A percentile compares a stretch with the other conserved stretches of the same genome.
phyloP scores from a whole-genome alignment of 23 tunicate genomes.

The Halocynthia roretzi region DNA sequence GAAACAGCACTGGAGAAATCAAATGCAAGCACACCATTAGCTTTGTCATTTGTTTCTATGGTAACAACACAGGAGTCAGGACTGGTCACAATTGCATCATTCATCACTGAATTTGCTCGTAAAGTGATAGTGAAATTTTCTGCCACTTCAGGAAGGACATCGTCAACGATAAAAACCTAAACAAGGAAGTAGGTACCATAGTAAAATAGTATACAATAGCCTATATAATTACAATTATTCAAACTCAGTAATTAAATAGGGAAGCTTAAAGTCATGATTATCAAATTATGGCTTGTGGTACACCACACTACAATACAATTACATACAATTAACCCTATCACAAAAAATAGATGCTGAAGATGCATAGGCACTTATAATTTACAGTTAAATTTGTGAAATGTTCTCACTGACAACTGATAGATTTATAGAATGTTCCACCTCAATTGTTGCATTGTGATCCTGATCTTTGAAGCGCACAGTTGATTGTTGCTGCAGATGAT shows the following conservation, averaged over 20 bases:
- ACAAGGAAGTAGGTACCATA: too few species aligned
- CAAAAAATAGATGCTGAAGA: too few species aligned
- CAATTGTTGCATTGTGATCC: conserved; percentile 28
- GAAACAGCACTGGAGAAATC: conserved; percentile 30
- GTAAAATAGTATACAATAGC: too few species aligned
- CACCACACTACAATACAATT: neutral
- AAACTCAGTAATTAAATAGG: too few species aligned
- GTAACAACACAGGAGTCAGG: conserved; percentile 47
- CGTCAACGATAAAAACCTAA: conserved; percentile 52
- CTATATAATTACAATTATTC: too few species aligned
- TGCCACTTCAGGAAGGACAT: conserved; percentile 51
- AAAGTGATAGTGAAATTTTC: conserved; percentile 68
- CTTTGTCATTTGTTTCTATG: conserved; percentile 79
- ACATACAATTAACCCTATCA: neutral
- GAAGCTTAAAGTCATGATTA: too few species aligned
- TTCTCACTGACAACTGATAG: too few species aligned
- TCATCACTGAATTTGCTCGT: conserved; percentile 17
- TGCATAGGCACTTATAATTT: too few species aligned
- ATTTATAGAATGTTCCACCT: conserved; percentile 17
- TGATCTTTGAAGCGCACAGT: conserved; percentile 25
- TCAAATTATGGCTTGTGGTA: too few species aligned
- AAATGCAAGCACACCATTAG: conserved; percentile 53
- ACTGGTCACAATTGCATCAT: conserved; percentile 48
- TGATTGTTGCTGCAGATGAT: conserved; percentile 15
- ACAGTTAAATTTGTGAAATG: too few species aligned